Conservation (phyloP, 2,113 vertebrate species). For the Chamaea fasciata region DNA sequence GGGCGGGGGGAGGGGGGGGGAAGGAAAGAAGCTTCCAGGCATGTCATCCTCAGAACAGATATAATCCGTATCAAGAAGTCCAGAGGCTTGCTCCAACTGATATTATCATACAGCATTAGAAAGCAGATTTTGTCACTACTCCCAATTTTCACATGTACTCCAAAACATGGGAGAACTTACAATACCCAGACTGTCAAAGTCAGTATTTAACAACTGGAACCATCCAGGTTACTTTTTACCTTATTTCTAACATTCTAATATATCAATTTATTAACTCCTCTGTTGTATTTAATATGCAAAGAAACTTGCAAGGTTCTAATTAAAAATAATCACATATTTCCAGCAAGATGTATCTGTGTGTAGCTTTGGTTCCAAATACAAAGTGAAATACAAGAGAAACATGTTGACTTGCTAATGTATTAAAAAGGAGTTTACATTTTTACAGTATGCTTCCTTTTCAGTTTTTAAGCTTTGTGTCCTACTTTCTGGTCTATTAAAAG, state of each 20-base stretch:
- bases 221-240: not conserved
- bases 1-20: fast-evolving
- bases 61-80: not conserved
- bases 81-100: not conserved
- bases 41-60: not conserved
- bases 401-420: not conserved
- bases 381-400: not conserved
- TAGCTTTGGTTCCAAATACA: not conserved
- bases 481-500: slow-evolving; percentile 1
- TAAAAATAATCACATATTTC: slow-evolving; percentile 17
- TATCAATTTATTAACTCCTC: not conserved
- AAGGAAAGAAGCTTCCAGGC: not conserved
- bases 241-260: not conserved
- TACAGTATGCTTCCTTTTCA: not conserved
- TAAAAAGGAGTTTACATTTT: not conserved
- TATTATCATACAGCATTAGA: not conserved
- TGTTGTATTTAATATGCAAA: slow-evolving; percentile 14
- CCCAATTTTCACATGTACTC: not conserved
- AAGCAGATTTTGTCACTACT: not conserved
- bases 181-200: not conserved
- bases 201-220: not conserved
- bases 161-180: not conserved
- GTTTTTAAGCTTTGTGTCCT: not conserved
- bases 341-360: not conserved
- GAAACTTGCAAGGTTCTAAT: not conserved